Evolutionary conservation across 2,113 vertebrate species (phyloP).

Genomic region (Bothrops jararaca): DNA sequence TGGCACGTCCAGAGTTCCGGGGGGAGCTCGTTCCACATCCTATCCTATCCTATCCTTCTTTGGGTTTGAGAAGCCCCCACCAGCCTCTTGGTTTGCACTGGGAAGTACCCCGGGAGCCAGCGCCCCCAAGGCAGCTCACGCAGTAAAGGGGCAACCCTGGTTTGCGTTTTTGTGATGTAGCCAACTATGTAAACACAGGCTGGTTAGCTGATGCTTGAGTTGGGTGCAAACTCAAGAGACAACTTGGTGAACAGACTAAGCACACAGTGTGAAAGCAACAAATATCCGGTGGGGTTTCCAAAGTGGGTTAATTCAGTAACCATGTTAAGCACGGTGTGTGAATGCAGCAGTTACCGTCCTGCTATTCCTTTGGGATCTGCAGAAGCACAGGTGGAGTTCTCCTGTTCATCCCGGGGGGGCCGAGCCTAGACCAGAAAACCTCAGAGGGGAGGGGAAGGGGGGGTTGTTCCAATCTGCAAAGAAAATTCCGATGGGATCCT

Average conservation of each 20-base stretch:
- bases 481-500: not conserved
- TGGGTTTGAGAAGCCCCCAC: not conserved
- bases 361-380: not conserved
- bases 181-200: not conserved
- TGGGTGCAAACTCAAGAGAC: not conserved
- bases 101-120: not conserved
- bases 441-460: too few species aligned
- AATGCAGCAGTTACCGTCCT: not conserved
- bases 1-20: too few species aligned
- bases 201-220: not conserved
- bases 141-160: not conserved
- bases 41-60: too few species aligned
- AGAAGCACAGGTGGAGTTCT: rapidly evolving
- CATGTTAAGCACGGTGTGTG: not conserved
- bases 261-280: not conserved
- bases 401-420: not conserved
- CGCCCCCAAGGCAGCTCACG: not conserved
- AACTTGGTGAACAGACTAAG: not conserved
- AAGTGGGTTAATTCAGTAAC: not conserved
- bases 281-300: not conserved
- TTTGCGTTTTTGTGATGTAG: not conserved
- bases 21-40: too few species aligned
- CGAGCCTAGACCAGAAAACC: not conserved
- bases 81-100: not conserved
- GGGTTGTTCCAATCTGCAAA: not conserved